Conservation (phyloP, 1,140 invertebrate genomes). For the Hylyphantes graminicola region DNA sequence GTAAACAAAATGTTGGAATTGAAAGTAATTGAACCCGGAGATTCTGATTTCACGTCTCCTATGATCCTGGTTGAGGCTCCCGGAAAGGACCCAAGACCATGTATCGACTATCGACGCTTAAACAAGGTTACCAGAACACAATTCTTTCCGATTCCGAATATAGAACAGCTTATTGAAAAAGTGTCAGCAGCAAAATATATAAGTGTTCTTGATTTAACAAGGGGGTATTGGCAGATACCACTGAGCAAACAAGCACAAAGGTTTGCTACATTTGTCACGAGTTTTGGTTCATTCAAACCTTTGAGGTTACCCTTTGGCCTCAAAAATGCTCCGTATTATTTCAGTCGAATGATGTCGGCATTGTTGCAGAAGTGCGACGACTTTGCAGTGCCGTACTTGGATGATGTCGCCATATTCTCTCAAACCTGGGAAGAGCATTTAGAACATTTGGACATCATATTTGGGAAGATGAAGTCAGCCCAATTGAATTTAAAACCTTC, state of each 20-base stretch:
- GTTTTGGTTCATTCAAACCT: slow-evolving; percentile 1
- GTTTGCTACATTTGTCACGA: slow-evolving; percentile 14
- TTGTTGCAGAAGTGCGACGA: slow-evolving; percentile 23
- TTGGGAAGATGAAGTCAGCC: neutral
- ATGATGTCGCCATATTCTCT: slow-evolving; percentile 32
- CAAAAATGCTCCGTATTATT: slow-evolving; percentile 35
- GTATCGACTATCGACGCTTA: slow-evolving; percentile 11
- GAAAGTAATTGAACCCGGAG: neutral
- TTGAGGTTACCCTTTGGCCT: too few species aligned
- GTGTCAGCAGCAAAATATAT: neutral
- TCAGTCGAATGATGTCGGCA: slow-evolving; percentile 6
- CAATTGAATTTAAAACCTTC: neutral
- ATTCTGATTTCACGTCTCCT: too few species aligned
- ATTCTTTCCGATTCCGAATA: neutral
- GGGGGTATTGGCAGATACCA: too few species aligned
- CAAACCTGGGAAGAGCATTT: slow-evolving; percentile 23
- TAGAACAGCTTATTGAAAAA: slow-evolving; percentile 3
- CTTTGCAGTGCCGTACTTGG: slow-evolving; percentile 20
- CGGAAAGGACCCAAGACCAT: neutral
- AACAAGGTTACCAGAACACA: slow-evolving; percentile 4
- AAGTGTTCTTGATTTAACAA: neutral
- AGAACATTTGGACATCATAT: slow-evolving; percentile 1
- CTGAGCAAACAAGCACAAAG: neutral
- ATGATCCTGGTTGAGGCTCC: too few species aligned
- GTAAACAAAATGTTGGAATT: neutral